Conservation (phyloP, 2,888 invertebrate genomes). For the Polydrusus pterygomalis region DNA sequence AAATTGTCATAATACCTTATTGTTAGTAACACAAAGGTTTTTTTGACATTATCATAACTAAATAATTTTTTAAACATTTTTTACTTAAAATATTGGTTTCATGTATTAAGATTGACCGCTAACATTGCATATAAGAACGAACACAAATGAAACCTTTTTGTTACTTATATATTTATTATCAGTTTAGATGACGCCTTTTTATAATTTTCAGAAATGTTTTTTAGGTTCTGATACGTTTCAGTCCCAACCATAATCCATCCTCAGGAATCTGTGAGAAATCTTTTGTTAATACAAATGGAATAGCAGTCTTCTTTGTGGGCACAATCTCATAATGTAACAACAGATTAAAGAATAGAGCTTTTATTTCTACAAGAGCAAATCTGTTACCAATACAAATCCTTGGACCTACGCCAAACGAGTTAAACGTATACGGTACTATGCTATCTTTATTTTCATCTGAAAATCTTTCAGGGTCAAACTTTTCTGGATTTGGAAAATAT, state of each 20-base stretch:
- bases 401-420: conserved; percentile 75
- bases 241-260: conserved; percentile 63
- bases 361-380: conserved; percentile 62
- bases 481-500: background rate
- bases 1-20: too few species aligned
- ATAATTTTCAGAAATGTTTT: background rate
- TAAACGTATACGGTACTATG: conserved; percentile 72
- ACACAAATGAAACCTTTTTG: too few species aligned
- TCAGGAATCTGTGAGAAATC: conserved; percentile 47
- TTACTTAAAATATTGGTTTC: too few species aligned
- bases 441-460: conserved; percentile 66
- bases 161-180: too few species aligned
- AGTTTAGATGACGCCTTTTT: too few species aligned
- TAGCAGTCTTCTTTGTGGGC: conserved; percentile 51
- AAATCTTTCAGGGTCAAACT: background rate
- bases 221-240: conserved; percentile 53
- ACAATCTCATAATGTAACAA: conserved; percentile 64
- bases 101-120: too few species aligned
- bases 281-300: conserved; percentile 40
- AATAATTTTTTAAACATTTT: too few species aligned
- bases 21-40: too few species aligned
- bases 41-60: too few species aligned
- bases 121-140: too few species aligned
- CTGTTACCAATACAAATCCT: conserved; percentile 63
- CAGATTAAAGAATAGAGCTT: conserved; percentile 60